Evolutionary conservation across 2,888 invertebrate species (phyloP).

Genomic region (Macrosoma leucophasiata): DNA sequence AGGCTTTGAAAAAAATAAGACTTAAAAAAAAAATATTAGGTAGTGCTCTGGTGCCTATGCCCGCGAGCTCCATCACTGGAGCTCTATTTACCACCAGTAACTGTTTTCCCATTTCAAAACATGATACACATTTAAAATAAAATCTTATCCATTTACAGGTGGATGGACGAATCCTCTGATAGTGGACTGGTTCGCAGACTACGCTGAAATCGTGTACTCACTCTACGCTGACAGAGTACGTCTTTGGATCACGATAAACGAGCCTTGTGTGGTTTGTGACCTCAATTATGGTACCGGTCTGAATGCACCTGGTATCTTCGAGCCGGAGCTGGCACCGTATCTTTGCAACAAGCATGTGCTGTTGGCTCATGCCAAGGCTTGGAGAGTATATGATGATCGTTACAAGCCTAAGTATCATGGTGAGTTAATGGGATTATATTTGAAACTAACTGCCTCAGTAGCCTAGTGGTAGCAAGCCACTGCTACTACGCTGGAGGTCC

Average conservation of each 20-base stretch:
- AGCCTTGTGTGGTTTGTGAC: constrained; percentile 66
- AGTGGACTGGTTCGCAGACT: constrained; percentile 77
- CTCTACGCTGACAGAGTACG: constrained; percentile 77
- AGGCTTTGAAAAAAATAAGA: too few relatives aligned
- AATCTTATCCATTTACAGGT: constrained; percentile 63
- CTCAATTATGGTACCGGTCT: constrained; percentile 47
- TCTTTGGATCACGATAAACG: constrained; percentile 84
- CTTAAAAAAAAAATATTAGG: too few relatives aligned
- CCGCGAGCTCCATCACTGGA: too few relatives aligned
- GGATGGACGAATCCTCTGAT: constrained; percentile 80
- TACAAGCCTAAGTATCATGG: constrained; percentile 68
- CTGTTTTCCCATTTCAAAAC: too few relatives aligned
- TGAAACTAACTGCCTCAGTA: too few relatives aligned
- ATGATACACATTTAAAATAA: too few relatives aligned
- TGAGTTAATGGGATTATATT: constrained; percentile 22
- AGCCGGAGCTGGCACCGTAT: constrained; percentile 69
- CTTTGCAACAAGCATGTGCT: constrained; percentile 78
- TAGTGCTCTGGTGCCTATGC: too few relatives aligned
- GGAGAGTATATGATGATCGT: constrained; percentile 70
- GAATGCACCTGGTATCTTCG: constrained; percentile 41
- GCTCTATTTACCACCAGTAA: too few relatives aligned
- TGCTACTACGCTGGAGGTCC: too few relatives aligned
- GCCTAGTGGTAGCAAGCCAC: too few relatives aligned
- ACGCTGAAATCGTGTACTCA: constrained; percentile 70
- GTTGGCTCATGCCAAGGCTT: constrained; percentile 79